Conservation (phyloP, 2,797 vertebrate species). For the Antennarius maculatus region DNA sequence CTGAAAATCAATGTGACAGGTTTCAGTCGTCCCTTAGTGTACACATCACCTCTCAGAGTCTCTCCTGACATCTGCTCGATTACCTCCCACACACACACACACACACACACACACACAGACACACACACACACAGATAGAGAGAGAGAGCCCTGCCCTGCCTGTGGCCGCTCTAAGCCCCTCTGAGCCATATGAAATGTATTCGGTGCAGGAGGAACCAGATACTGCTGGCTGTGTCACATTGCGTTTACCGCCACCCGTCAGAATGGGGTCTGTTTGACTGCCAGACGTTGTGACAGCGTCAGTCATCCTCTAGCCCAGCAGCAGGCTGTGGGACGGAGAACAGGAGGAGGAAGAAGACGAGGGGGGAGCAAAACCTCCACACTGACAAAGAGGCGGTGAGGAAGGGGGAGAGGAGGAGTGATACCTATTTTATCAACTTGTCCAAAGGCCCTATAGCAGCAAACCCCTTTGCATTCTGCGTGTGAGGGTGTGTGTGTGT, state of each 20-base stretch:
- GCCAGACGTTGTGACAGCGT: slow-evolving; percentile 80
- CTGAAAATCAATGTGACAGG: slow-evolving; percentile 82
- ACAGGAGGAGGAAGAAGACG: slow-evolving; percentile 14
- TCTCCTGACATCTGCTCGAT: slow-evolving; percentile 81
- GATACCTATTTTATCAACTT: slow-evolving; percentile 1
- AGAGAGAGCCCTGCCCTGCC: slow-evolving; percentile 44
- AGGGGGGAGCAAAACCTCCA: slow-evolving; percentile 36
- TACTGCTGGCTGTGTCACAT: slow-evolving; percentile 82
- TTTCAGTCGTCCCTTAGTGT: slow-evolving; percentile 81
- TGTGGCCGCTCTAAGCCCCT: slow-evolving; percentile 77
- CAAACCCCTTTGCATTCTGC: slow-evolving; percentile 26
- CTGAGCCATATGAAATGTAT: slow-evolving; percentile 81
- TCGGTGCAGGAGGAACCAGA: slow-evolving; percentile 78
- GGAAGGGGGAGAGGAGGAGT: slow-evolving; percentile 20
- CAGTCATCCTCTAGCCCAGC: slow-evolving; percentile 77
- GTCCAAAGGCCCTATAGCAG: slow-evolving; percentile 10
- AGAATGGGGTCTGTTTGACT: slow-evolving; percentile 70
- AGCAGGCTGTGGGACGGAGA: slow-evolving; percentile 57
- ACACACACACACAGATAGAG: slow-evolving; percentile 15
- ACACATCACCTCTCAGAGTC: slow-evolving; percentile 77
- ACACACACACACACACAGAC: slow-evolving; percentile 41
- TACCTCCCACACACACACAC: slow-evolving; percentile 73
- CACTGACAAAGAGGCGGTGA: slow-evolving; percentile 28
- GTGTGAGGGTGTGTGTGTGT: slow-evolving; percentile 8
- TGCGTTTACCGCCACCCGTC: slow-evolving; percentile 76